These are phyloP conservation scores for Pholis gunnellus DNA, from an alignment of 2,113 vertebrate genomes.

Conservation along the genomic window DNA sequence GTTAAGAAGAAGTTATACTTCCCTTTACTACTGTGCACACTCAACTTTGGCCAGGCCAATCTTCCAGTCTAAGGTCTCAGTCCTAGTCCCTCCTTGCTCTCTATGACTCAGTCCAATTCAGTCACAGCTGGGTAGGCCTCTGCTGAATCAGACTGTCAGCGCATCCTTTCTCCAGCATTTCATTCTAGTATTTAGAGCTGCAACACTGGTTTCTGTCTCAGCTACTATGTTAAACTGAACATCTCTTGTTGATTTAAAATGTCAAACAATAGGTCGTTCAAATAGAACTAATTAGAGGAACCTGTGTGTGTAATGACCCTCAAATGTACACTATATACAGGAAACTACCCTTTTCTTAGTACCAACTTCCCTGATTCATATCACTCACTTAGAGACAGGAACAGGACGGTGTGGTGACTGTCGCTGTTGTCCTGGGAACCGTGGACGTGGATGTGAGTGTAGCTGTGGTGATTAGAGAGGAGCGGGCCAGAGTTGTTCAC, in stretches of 20 bases:
- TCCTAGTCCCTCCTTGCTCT: background rate
- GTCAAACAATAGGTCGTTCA: background rate
- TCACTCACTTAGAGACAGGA: conserved; percentile 77
- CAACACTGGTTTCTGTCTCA: background rate
- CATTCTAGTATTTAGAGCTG: background rate
- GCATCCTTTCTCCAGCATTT: too few relatives aligned
- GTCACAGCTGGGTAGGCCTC: background rate
- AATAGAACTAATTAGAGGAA: background rate
- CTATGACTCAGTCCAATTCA: background rate
- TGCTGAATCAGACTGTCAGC: background rate
- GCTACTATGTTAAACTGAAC: background rate
- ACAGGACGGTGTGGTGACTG: conserved; percentile 39
- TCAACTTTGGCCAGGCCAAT: too few relatives aligned
- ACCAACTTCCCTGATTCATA: background rate
- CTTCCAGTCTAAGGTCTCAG: background rate
- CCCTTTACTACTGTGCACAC: background rate
- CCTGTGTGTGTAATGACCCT: background rate
- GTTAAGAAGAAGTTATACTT: background rate
- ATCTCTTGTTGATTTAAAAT: background rate
- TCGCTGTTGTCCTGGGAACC: background rate
- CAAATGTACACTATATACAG: background rate
- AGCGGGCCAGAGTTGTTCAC: conserved; percentile 29
- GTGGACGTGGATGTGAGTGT: conserved; percentile 74
- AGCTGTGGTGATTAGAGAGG: conserved; percentile 64
- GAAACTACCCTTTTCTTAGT: too few relatives aligned